Evolutionary conservation across 2,797 vertebrate genomes (phyloP).

Genomic region (Simalia tracyae): DNA sequence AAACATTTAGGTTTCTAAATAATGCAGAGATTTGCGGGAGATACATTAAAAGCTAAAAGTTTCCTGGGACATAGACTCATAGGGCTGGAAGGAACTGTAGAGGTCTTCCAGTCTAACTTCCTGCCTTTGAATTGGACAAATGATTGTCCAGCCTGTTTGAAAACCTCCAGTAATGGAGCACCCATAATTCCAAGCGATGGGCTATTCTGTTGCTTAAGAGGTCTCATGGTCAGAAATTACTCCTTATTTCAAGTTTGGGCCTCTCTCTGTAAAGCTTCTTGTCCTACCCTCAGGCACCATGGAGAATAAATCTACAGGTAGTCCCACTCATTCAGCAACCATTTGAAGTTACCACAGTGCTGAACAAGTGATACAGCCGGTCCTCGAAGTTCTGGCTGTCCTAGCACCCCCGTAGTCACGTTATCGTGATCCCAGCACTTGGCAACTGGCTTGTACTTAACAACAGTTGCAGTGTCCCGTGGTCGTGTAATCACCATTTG

Average conservation of each 20-base stretch:
- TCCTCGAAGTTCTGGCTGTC: neutral
- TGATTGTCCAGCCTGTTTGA: neutral
- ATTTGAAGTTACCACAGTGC: neutral
- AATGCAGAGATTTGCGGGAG: conserved; percentile 18
- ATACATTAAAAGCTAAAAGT: neutral
- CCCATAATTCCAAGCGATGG: neutral
- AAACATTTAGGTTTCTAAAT: conserved; percentile 42
- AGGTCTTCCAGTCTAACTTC: neutral
- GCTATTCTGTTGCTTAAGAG: neutral
- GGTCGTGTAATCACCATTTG: neutral
- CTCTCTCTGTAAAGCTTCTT: neutral
- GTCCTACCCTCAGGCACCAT: neutral
- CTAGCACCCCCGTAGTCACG: too few species aligned
- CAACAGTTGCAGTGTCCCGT: neutral
- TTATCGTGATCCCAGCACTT: neutral
- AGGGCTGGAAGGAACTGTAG: neutral
- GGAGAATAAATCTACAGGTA: neutral
- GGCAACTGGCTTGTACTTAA: neutral
- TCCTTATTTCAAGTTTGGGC: neutral
- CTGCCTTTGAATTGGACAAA: neutral
- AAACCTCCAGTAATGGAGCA: neutral
- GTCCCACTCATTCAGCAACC: neutral
- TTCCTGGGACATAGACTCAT: neutral
- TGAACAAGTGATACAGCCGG: neutral
- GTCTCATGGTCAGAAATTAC: neutral